Evolutionary conservation across 1,140 invertebrate genomes (phyloP).

Genomic region (Antheraea pernyi): DNA sequence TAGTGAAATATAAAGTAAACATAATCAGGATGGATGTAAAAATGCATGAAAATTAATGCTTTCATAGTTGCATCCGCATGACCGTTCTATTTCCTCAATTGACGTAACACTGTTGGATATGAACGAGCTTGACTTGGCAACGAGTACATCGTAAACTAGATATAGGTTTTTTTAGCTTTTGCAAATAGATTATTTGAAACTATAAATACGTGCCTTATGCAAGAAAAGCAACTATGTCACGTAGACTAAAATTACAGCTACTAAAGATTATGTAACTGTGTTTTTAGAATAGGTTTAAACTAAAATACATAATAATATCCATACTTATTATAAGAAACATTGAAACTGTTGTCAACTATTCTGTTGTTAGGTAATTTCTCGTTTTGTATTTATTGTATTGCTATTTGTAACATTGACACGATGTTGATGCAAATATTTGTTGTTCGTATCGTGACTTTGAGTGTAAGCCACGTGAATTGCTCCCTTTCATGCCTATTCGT

Average conservation of each 20-base stretch:
- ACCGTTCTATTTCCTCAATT: not conserved
- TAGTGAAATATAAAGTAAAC: not conserved
- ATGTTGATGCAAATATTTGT: too few relatives aligned
- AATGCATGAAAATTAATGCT: constrained; percentile 1
- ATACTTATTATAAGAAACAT: too few relatives aligned
- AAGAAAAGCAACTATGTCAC: not conserved
- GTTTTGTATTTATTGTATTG: too few relatives aligned
- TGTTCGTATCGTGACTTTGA: too few relatives aligned
- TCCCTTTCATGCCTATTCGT: too few relatives aligned
- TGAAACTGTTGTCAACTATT: too few relatives aligned
- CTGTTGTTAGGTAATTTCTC: too few relatives aligned
- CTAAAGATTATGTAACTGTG: not conserved
- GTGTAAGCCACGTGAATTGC: too few relatives aligned
- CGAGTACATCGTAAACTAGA: not conserved
- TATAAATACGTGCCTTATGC: not conserved
- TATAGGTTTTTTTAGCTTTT: constrained; percentile 1
- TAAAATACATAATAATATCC: not conserved
- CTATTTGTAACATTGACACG: too few relatives aligned
- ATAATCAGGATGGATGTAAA: not conserved
- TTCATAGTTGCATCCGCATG: not conserved
- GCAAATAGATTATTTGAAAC: not conserved
- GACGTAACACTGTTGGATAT: not conserved
- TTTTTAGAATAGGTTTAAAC: not conserved
- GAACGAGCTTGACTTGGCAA: constrained; percentile 3
- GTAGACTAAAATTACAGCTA: not conserved